Evolutionary conservation across 2,797 vertebrate species (phyloP).

Genomic region (Kryptopterus vitreolus): DNA sequence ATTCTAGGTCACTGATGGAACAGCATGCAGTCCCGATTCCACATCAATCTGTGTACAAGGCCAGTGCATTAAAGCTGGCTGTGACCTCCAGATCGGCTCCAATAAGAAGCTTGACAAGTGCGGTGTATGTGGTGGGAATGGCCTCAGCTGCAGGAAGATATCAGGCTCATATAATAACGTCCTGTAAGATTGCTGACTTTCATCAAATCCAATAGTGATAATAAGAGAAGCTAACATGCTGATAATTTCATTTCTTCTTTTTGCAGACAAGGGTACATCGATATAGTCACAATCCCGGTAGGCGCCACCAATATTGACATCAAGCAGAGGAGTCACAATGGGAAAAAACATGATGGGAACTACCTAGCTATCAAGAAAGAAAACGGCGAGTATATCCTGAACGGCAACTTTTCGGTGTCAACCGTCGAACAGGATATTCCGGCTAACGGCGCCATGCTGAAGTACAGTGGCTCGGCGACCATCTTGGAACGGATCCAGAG

Average conservation of each 20-base stretch:
- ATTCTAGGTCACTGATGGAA: conserved; percentile 88
- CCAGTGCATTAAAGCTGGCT: conserved; percentile 95
- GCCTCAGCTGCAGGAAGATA: conserved; percentile 87
- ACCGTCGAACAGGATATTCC: conserved; percentile 92
- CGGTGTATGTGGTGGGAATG: conserved; percentile 88
- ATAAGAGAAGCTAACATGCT: neutral
- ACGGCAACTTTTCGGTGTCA: conserved; percentile 89
- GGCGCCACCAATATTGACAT: conserved; percentile 94
- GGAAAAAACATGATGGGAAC: conserved; percentile 86
- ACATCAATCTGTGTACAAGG: conserved; percentile 92
- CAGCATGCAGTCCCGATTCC: conserved; percentile 89
- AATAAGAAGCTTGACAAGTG: conserved; percentile 92
- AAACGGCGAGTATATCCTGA: conserved; percentile 85
- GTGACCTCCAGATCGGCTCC: conserved; percentile 90
- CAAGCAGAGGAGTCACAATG: conserved; percentile 89
- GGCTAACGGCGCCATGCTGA: conserved; percentile 85
- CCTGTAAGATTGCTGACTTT: conserved; percentile 71
- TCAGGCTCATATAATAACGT: conserved; percentile 86
- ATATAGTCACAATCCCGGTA: conserved; percentile 89
- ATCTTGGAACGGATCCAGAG: conserved; percentile 92
- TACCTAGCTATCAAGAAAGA: conserved; percentile 87
- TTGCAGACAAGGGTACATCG: conserved; percentile 88
- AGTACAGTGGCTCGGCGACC: conserved; percentile 92
- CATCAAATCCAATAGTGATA: neutral
- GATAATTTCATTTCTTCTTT: neutral